A percentile compares a stretch with the other conserved stretches of the same genome.
These are phyloP conservation scores for Arge pagana DNA, from an alignment of 2,888 invertebrate genomes.

Conservation along the genomic window DNA sequence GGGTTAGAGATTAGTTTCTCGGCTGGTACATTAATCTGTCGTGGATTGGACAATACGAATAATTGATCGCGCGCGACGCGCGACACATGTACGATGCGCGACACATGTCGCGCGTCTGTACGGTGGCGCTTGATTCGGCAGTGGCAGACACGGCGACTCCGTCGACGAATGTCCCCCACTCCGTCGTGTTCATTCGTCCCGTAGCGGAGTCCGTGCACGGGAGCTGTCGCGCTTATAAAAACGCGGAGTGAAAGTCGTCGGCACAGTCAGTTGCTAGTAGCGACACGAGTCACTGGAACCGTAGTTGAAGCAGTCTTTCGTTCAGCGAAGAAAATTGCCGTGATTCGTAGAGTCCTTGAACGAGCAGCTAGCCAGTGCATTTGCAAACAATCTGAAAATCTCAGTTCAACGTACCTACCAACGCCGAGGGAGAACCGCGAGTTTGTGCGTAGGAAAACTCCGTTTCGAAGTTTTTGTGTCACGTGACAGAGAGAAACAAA, in stretches of 20 bases:
- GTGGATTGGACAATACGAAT: too few species aligned
- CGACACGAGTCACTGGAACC: background rate
- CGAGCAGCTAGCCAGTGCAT: too few species aligned
- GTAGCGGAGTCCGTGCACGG: background rate
- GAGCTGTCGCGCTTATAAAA: constrained; percentile 14
- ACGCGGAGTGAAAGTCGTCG: constrained; percentile 21
- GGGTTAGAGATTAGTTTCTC: too few species aligned
- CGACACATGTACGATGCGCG: background rate
- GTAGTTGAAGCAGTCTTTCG: constrained; percentile 2
- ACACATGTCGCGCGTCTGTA: constrained; percentile 9
- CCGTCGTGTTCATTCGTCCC: too few species aligned
- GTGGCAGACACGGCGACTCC: constrained; percentile 26
- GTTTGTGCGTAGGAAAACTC: too few species aligned
- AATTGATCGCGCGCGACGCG: too few species aligned
- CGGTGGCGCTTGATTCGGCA: constrained; percentile 20
- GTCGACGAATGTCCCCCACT: constrained; percentile 15
- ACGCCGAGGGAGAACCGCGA: too few species aligned
- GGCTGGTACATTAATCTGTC: too few species aligned
- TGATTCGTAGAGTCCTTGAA: background rate
- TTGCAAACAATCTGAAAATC: too few species aligned
- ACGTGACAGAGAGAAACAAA: constrained; percentile 6
- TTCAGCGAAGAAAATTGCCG: background rate
- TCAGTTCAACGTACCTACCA: too few species aligned
- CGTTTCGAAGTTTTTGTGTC: too few species aligned
- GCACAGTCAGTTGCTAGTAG: constrained; percentile 21